These are phyloP conservation scores for Merluccius polli DNA, from an alignment of 2,797 vertebrate genomes.

Conservation along the genomic window DNA sequence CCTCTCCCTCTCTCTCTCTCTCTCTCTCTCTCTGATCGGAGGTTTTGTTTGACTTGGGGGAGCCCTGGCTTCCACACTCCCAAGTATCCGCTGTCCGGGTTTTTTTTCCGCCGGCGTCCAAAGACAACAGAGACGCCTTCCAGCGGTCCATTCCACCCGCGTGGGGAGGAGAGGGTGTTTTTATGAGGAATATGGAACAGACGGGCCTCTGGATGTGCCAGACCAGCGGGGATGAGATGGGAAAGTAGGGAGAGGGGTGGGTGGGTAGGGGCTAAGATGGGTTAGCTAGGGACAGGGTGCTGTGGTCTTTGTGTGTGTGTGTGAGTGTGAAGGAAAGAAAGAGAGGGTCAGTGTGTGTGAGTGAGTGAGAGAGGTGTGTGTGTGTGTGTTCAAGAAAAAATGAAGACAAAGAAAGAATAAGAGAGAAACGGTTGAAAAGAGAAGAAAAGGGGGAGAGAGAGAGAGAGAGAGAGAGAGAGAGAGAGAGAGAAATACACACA, in stretches of 20 bases:
- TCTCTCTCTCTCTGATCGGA: slow-evolving; percentile 41
- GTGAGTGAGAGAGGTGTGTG: background rate
- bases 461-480: no score
- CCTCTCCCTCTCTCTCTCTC: background rate
- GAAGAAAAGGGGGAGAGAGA: background rate
- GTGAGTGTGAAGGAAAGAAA: background rate
- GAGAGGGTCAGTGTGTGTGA: background rate
- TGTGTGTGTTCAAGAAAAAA: background rate
- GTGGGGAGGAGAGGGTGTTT: slow-evolving; percentile 51
- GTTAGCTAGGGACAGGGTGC: slow-evolving; percentile 48
- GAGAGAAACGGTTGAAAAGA: background rate
- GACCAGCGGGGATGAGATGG: slow-evolving; percentile 37
- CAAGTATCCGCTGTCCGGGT: slow-evolving; percentile 20
- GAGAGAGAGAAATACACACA: background rate
- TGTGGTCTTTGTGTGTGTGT: slow-evolving; percentile 13
- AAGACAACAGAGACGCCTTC: slow-evolving; percentile 63
- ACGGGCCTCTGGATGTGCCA: slow-evolving; percentile 57
- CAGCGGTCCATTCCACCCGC: slow-evolving; percentile 53
- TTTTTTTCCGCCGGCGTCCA: slow-evolving; percentile 44
- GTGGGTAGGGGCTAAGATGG: slow-evolving; percentile 28
- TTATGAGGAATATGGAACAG: slow-evolving; percentile 52
- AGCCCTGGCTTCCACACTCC: slow-evolving; percentile 47
- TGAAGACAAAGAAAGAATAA: background rate
- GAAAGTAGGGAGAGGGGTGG: slow-evolving; percentile 53
- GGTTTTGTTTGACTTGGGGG: slow-evolving; percentile 57